Percentiles rank a stretch among this genome's conserved stretches.
These are phyloP conservation scores for Ptychadena robeensis DNA, from an alignment of 2,797 vertebrate species.

Conservation along the genomic window DNA sequence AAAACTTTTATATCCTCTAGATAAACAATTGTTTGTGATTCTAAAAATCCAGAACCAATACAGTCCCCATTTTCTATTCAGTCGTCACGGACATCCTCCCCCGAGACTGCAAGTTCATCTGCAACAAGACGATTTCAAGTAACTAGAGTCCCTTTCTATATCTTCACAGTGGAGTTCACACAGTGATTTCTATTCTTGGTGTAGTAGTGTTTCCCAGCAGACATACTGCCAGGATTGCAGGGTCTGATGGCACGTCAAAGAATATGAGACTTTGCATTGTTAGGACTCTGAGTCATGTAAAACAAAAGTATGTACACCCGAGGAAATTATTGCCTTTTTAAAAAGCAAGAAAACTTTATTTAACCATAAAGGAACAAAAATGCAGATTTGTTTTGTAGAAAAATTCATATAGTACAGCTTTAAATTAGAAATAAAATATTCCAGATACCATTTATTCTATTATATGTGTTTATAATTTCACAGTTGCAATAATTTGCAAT, in stretches of 20 bases:
- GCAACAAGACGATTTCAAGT: not conserved
- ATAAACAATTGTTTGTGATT: not conserved
- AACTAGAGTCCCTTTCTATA: not conserved
- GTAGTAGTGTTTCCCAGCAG: not conserved
- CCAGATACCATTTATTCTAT: too few relatives aligned
- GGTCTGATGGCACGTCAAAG: not conserved
- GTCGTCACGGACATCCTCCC: not conserved
- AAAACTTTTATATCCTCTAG: too few relatives aligned
- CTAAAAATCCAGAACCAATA: not conserved
- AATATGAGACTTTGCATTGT: not conserved
- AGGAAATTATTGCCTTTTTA: too few relatives aligned
- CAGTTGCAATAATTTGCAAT: too few relatives aligned
- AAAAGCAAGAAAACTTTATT: too few relatives aligned
- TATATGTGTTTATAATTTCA: too few relatives aligned
- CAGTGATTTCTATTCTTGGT: constrained; percentile 4
- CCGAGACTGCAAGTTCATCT: not conserved
- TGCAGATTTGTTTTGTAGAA: too few relatives aligned
- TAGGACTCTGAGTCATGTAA: too few relatives aligned
- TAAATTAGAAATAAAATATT: too few relatives aligned
- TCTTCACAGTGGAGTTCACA: not conserved
- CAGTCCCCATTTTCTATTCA: not conserved
- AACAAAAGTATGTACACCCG: too few relatives aligned
- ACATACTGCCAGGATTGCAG: not conserved
- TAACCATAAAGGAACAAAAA: too few relatives aligned
- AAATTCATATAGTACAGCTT: too few relatives aligned